A percentile compares a stretch with the other conserved stretches of the same genome.
These are phyloP conservation scores for Halisarca cf. caerulea DNA, from an alignment of 37 sponge, comb jelly and placozoan genomes.

Conservation along the genomic window DNA sequence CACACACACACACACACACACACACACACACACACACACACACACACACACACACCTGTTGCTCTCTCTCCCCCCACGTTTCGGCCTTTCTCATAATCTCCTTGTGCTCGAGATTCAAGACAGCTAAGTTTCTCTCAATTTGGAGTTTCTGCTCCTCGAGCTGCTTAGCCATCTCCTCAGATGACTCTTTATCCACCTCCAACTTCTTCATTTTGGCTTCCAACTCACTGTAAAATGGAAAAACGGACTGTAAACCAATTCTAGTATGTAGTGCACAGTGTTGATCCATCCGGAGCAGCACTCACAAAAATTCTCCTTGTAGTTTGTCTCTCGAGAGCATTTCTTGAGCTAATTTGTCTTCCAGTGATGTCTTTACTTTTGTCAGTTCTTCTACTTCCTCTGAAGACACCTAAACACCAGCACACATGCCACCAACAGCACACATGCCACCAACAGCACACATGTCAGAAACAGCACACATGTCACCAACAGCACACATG, in stretches of 20 bases:
- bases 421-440: too few species aligned
- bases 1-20: too few species aligned
- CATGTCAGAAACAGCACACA: too few species aligned
- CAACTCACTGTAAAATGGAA: neutral
- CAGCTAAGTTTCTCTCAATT: neutral
- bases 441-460: too few species aligned
- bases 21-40: neutral
- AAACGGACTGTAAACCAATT: too few species aligned
- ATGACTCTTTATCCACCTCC: neutral
- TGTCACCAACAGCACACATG: too few species aligned
- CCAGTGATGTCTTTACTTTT: slow-evolving; percentile 26
- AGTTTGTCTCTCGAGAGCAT: slow-evolving; percentile 40
- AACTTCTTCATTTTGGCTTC: neutral
- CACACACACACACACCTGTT: slow-evolving; percentile 21
- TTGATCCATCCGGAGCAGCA: neutral
- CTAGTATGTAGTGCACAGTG: too few species aligned
- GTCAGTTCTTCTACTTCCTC: slow-evolving; percentile 46
- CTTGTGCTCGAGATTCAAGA: slow-evolving; percentile 33
- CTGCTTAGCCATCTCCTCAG: neutral
- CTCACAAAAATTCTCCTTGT: slow-evolving; percentile 45
- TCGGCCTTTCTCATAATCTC: slow-evolving; percentile 33
- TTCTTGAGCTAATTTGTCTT: slow-evolving; percentile 52
- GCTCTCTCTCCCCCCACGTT: slow-evolving; percentile 24
- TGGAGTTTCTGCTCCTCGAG: slow-evolving; percentile 27
- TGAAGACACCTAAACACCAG: neutral